These are phyloP conservation scores for Diabrotica undecimpunctata DNA, from an alignment of 1,140 invertebrate species.

Conservation along the genomic window DNA sequence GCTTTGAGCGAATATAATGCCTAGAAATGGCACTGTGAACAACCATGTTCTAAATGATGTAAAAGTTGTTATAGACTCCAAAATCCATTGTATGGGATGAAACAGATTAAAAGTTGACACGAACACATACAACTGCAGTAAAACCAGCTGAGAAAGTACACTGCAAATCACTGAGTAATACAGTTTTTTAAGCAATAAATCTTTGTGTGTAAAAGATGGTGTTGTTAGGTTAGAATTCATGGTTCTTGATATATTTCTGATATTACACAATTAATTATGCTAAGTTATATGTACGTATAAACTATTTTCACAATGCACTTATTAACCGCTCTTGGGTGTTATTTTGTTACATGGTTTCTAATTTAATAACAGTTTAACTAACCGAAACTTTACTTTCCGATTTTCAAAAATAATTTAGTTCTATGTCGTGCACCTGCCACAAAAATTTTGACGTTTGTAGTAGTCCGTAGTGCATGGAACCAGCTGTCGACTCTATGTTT, in stretches of 20 bases:
- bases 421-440: no score
- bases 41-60: conserved; percentile 55
- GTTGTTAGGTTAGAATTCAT: conserved; percentile 34
- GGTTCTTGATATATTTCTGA: not conserved
- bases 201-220: conserved; percentile 43
- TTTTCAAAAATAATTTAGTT: no score
- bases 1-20: conserved; percentile 55
- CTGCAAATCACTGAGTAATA: conserved; percentile 50
- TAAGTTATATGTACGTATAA: no score
- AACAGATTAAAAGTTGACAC: conserved; percentile 53
- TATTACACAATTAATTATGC: not conserved
- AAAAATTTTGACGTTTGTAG: no score
- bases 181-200: conserved; percentile 50
- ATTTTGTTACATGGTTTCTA: no score
- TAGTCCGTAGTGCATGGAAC: no score
- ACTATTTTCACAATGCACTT: no score
- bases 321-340: no score
- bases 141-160: conserved; percentile 51
- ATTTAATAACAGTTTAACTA: no score
- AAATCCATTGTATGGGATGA: conserved; percentile 53
- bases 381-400: no score
- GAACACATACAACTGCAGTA: conserved; percentile 53
- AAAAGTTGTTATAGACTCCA: conserved; percentile 49
- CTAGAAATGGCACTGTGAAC: conserved; percentile 53
- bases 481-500: no score